Conservation (phyloP, 2,113 vertebrate species). For the Chionodraco myersi region DNA sequence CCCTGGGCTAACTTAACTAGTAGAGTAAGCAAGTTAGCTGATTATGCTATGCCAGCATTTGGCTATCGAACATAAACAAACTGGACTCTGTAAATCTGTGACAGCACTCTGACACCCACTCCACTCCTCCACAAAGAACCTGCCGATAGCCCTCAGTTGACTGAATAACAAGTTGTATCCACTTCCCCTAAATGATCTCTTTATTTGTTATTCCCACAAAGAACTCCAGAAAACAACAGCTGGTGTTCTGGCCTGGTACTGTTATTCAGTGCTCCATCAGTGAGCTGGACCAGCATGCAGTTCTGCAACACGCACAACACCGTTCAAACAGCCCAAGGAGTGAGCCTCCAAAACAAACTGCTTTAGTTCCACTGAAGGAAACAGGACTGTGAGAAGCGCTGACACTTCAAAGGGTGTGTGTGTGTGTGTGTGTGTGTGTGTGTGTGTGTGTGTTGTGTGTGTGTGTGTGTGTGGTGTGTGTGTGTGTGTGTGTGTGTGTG, state of each 20-base stretch:
- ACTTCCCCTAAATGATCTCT: background rate
- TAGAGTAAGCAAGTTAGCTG: too few relatives aligned
- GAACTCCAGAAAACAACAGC: slow-evolving; percentile 8
- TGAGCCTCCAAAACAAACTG: slow-evolving; percentile 12
- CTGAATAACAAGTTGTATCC: too few relatives aligned
- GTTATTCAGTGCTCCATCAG: slow-evolving; percentile 19
- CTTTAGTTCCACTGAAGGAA: slow-evolving; percentile 32
- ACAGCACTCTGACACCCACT: too few relatives aligned
- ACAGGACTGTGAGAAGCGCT: background rate
- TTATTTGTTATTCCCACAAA: background rate
- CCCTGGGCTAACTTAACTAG: too few relatives aligned
- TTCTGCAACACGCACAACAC: background rate
- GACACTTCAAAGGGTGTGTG: slow-evolving; percentile 11
- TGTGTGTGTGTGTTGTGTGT: background rate
- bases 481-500: too few relatives aligned
- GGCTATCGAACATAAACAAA: too few relatives aligned
- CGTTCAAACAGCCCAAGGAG: slow-evolving; percentile 10
- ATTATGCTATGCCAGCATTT: too few relatives aligned
- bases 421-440: background rate
- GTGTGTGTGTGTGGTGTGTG: too few relatives aligned
- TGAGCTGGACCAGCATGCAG: slow-evolving; percentile 4
- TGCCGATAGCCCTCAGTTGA: too few relatives aligned
- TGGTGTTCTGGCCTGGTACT: background rate
- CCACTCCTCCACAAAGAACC: too few relatives aligned
- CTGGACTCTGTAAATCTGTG: too few relatives aligned